Conservation (phyloP, 37 sponge, comb jelly and placozoan genomes). For the Ianthella basta region DNA sequence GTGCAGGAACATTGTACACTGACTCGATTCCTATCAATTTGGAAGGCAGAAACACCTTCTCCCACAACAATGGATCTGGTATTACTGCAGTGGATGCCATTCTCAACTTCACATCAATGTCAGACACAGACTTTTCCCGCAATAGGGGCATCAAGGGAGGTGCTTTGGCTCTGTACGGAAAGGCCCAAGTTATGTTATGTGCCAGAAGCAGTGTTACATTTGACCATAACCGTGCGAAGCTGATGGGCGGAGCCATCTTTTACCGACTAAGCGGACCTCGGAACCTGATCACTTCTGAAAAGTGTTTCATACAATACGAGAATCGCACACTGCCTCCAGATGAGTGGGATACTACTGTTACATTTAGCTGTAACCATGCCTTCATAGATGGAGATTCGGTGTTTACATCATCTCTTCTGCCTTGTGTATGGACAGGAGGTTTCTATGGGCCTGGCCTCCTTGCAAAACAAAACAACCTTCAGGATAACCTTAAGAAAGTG, state of each 20-base stretch:
- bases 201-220: neutral
- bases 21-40: neutral
- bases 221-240: neutral
- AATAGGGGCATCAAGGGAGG: constrained; percentile 1
- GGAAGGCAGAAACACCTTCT: neutral
- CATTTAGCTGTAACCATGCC: neutral
- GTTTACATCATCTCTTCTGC: neutral
- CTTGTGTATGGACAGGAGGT: constrained; percentile 5
- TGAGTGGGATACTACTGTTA: neutral
- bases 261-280: neutral
- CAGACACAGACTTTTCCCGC: neutral
- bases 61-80: neutral
- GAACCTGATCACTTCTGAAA: neutral
- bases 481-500: neutral
- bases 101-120: neutral
- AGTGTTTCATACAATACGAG: constrained; percentile 17
- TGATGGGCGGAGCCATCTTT: neutral
- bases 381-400: neutral
- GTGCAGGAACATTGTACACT: neutral
- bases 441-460: neutral
- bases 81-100: neutral
- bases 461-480: neutral
- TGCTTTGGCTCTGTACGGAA: neutral
- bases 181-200: neutral
- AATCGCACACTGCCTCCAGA: neutral